phyloP scores from a whole-genome alignment of 2,888 invertebrate genomes.

The Trimorus sp. region DNA sequence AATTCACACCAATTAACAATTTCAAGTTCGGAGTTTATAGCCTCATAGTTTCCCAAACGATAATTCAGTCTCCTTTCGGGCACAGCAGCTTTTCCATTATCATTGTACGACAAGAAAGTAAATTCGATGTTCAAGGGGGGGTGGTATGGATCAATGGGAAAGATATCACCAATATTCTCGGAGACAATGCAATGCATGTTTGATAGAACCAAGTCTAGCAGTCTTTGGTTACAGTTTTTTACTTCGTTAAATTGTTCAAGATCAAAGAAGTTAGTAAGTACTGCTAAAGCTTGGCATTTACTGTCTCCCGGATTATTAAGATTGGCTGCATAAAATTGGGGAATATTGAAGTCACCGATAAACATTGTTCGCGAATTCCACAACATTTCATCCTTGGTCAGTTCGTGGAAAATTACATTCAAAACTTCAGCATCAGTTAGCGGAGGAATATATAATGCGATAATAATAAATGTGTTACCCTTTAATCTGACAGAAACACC shows the following conservation, averaged over 20 bases:
- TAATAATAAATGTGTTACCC: not conserved
- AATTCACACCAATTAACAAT: not conserved
- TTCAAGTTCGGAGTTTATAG: not conserved
- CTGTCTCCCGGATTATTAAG: not conserved
- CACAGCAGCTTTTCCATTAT: too few relatives aligned
- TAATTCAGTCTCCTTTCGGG: too few relatives aligned
- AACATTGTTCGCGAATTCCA: too few relatives aligned
- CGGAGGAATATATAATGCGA: not conserved
- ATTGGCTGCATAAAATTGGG: not conserved
- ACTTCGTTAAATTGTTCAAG: not conserved
- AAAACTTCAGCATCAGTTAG: not conserved
- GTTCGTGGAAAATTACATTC: too few relatives aligned
- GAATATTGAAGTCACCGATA: not conserved
- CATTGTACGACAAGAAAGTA: too few relatives aligned
- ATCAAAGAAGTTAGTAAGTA: not conserved
- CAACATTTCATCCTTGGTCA: too few relatives aligned
- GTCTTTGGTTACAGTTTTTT: not conserved
- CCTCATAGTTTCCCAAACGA: not conserved
- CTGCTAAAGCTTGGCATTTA: not conserved
- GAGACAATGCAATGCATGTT: not conserved
- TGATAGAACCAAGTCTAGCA: not conserved
- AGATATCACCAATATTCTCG: not conserved
- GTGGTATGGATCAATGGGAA: not conserved
- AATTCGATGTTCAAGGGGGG: not conserved
- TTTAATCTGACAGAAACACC: not conserved